Evolutionary conservation across 2,888 invertebrate genomes (phyloP).

Genomic region (Agrilus mali): DNA sequence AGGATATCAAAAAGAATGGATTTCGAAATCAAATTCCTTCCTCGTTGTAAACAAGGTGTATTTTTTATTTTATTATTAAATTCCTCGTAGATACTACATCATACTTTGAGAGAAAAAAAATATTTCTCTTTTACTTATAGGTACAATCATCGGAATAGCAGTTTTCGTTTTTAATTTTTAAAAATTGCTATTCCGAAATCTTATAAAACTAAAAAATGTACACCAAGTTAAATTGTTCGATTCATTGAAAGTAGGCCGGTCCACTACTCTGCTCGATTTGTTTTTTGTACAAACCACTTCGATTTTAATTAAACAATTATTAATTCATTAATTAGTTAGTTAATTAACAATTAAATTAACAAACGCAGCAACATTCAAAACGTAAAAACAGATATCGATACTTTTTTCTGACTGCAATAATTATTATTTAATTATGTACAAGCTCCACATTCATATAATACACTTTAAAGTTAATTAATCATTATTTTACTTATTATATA

Average conservation of each 20-base stretch:
- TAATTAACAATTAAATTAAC: slow-evolving; percentile 2
- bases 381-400: slow-evolving; percentile 9
- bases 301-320: slow-evolving; percentile 2
- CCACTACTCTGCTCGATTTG: slow-evolving; percentile 14
- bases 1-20: too few relatives aligned
- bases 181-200: too few relatives aligned
- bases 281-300: not conserved
- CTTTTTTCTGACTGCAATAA: slow-evolving; percentile 1
- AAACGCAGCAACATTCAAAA: slow-evolving; percentile 5
- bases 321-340: slow-evolving; percentile 4
- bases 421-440: slow-evolving; percentile 2
- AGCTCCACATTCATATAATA: not conserved
- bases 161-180: too few relatives aligned
- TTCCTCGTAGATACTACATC: too few relatives aligned
- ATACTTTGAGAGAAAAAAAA: too few relatives aligned
- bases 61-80: too few relatives aligned
- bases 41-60: too few relatives aligned
- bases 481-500: too few relatives aligned
- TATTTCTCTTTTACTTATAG: too few relatives aligned
- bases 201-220: not conserved
- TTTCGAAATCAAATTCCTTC: too few relatives aligned
- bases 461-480: too few relatives aligned
- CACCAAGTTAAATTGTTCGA: slow-evolving; percentile 11
- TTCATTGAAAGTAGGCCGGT: slow-evolving; percentile 18
- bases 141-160: too few relatives aligned